Percentiles rank a stretch among this genome's conserved stretches.
Conservation (phyloP, 2,113 vertebrate genomes). For the Pterocles orientalis region DNA sequence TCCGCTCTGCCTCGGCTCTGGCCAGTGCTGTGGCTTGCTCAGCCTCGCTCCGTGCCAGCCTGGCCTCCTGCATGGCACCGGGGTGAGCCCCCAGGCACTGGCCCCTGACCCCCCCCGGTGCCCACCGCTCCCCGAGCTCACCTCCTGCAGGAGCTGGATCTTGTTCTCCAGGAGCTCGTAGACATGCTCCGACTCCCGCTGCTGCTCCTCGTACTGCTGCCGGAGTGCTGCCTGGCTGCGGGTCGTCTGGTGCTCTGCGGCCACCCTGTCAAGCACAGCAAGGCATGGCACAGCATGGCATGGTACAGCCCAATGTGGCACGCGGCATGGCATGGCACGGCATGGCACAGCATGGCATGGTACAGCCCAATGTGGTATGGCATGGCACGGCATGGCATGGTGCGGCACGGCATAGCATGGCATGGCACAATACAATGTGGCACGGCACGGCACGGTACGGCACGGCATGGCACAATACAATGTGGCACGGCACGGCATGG, state of each 20-base stretch:
- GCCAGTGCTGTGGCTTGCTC: conserved; percentile 76
- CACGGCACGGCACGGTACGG: no score
- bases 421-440: accelerated
- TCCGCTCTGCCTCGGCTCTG: conserved; percentile 78
- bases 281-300: not conserved
- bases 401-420: not conserved
- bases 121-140: not conserved
- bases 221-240: conserved; percentile 82
- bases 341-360: no score
- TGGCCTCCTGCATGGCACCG: conserved; percentile 78
- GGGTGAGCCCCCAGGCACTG: not conserved
- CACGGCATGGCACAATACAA: not conserved
- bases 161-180: conserved; percentile 85
- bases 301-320: not conserved
- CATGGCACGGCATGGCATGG: not conserved
- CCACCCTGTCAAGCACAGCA: conserved; percentile 70
- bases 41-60: conserved; percentile 79
- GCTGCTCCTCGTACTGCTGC: conserved; percentile 78
- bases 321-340: no score
- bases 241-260: conserved; percentile 75
- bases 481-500: not conserved
- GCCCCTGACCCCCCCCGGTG: accelerated
- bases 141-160: conserved; percentile 89
- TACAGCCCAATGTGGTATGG: accelerated
- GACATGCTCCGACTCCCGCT: conserved; percentile 83